A percentile compares a stretch with the other conserved stretches of the same genome.
Evolutionary conservation across 2,797 vertebrate species (phyloP).

Genomic region (Pitangus sulphuratus): DNA sequence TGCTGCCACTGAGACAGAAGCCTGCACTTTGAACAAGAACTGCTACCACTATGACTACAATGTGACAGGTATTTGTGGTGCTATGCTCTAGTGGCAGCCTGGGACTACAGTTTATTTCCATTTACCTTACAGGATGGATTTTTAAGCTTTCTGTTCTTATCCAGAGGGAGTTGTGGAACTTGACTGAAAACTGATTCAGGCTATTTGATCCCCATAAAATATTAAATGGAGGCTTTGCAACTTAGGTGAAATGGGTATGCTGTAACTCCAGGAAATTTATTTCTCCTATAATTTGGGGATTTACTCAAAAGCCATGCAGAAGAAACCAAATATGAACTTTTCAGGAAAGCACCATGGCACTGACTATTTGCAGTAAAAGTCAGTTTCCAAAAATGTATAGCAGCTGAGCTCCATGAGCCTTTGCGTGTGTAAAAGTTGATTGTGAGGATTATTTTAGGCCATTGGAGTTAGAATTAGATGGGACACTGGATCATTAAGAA

Average conservation of each 20-base stretch:
- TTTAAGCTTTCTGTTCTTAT: not conserved
- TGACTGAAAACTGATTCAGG: not conserved
- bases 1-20: slow-evolving; percentile 81
- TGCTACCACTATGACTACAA: slow-evolving; percentile 98
- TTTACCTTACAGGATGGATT: not conserved
- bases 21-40: slow-evolving; percentile 91
- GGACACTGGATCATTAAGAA: not conserved
- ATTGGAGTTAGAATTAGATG: slow-evolving; percentile 29
- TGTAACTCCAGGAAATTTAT: not conserved
- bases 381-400: not conserved
- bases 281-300: not conserved
- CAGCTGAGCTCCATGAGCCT: accelerated
- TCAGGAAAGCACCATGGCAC: not conserved
- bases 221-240: not conserved
- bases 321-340: not conserved
- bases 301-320: not conserved
- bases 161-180: not conserved
- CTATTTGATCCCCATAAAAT: not conserved
- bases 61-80: slow-evolving; percentile 86
- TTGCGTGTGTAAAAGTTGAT: slow-evolving; percentile 6
- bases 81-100: not conserved
- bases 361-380: not conserved
- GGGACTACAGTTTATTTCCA: not conserved
- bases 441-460: slow-evolving; percentile 21
- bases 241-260: not conserved